Conservation (phyloP, 2,888 invertebrate genomes). For the Aporophyla nigra region DNA sequence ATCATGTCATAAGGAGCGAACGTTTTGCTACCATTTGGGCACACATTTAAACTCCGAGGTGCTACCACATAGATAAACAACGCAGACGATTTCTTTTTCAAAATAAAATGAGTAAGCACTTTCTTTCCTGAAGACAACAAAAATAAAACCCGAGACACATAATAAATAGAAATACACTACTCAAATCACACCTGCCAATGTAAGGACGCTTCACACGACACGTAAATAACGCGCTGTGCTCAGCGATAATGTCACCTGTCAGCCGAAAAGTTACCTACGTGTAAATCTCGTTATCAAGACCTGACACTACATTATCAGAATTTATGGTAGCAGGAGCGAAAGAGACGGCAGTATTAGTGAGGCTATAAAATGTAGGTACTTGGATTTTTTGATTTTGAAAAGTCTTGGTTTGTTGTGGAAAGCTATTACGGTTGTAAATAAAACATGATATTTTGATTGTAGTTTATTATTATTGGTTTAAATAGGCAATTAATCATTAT, state of each 20-base stretch:
- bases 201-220: constrained; percentile 31
- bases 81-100: background rate
- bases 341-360: constrained; percentile 21
- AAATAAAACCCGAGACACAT: background rate
- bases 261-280: constrained; percentile 38
- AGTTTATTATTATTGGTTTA: too few relatives aligned
- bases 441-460: background rate
- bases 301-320: constrained; percentile 63
- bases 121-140: background rate
- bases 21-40: too few relatives aligned
- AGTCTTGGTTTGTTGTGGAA: constrained; percentile 3
- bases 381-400: constrained; percentile 4
- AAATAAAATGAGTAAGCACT: background rate
- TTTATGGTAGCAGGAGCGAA: constrained; percentile 49
- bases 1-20: too few relatives aligned
- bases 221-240: constrained; percentile 50
- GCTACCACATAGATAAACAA: too few relatives aligned
- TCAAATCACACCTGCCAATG: constrained; percentile 53
- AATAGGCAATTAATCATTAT: too few relatives aligned
- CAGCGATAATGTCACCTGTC: constrained; percentile 54
- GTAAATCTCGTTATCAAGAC: constrained; percentile 62
- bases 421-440: background rate
- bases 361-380: constrained; percentile 22
- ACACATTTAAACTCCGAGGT: too few relatives aligned
- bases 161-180: constrained; percentile 8